These are phyloP conservation scores for Syngnathus scovelli DNA, from an alignment of 2,113 vertebrate species.

Conservation along the genomic window DNA sequence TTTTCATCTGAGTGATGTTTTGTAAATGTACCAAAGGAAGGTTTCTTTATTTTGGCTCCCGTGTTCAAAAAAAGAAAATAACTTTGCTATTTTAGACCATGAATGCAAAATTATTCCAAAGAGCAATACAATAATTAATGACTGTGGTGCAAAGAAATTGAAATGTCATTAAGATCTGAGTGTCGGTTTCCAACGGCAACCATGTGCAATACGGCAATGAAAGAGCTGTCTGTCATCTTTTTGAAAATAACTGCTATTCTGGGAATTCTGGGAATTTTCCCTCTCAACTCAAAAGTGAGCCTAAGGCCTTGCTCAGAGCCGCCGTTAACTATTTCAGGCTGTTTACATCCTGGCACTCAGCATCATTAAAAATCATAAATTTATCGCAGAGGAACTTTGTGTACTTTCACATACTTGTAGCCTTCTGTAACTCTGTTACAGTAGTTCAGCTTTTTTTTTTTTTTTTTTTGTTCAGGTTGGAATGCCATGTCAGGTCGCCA, in stretches of 20 bases:
- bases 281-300: conserved; percentile 42
- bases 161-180: conserved; percentile 19
- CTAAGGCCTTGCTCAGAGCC: conserved; percentile 41
- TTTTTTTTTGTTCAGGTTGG: conserved; percentile 29
- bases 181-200: conserved; percentile 8
- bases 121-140: conserved; percentile 12
- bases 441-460: conserved; percentile 2
- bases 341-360: conserved; percentile 24
- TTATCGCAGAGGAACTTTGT: too few relatives aligned
- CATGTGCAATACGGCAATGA: conserved; percentile 2
- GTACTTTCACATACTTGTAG: background rate
- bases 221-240: conserved; percentile 17
- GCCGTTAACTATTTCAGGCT: conserved; percentile 31
- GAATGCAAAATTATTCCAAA: conserved; percentile 13
- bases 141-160: conserved; percentile 5
- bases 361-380: conserved; percentile 26
- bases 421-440: background rate
- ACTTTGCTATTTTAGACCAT: conserved; percentile 18
- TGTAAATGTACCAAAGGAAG: conserved; percentile 2
- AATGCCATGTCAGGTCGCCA: conserved; percentile 28
- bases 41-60: background rate
- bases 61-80: background rate
- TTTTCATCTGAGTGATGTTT: background rate
- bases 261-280: conserved; percentile 31
- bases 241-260: conserved; percentile 37